Evolutionary conservation across 37 sponge, comb jelly and placozoan genomes (phyloP).

Genomic region (Beroe forskalii): DNA sequence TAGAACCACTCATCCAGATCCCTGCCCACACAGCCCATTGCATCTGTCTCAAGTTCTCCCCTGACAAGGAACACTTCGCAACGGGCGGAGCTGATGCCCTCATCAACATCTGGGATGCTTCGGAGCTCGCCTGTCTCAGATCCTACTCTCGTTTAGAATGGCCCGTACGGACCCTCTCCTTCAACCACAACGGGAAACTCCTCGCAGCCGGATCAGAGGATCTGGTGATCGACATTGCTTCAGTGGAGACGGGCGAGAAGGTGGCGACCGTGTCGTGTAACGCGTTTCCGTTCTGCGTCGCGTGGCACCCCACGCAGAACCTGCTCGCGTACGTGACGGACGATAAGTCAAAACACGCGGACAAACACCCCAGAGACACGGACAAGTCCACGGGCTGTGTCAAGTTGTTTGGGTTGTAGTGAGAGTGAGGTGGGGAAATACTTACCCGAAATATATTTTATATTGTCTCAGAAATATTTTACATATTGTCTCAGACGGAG

Average conservation of each 20-base stretch:
- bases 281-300: constrained; percentile 93
- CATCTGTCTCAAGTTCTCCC: constrained; percentile 94
- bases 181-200: constrained; percentile 87
- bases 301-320: constrained; percentile 93
- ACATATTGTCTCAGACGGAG: too few species aligned
- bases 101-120: constrained; percentile 85
- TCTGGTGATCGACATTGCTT: constrained; percentile 89
- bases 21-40: constrained; percentile 98
- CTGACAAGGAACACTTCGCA: constrained; percentile 90
- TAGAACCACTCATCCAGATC: constrained; percentile 66
- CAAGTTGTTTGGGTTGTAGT: constrained; percentile 43
- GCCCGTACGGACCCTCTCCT: constrained; percentile 95
- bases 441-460: too few species aligned
- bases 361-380: constrained; percentile 41
- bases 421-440: too few species aligned
- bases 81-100: constrained; percentile 98
- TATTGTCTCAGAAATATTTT: too few species aligned
- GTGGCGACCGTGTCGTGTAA: constrained; percentile 78
- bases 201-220: constrained; percentile 94
- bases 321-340: constrained; percentile 94
- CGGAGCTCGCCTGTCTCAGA: constrained; percentile 85
- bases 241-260: constrained; percentile 83
- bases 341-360: constrained; percentile 76
- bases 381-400: constrained; percentile 62
- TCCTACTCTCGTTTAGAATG: constrained; percentile 96